A percentile compares a stretch with the other conserved stretches of the same genome.
Conservation (phyloP, 2,113 vertebrate species). For the Notarius quadriscutis region DNA sequence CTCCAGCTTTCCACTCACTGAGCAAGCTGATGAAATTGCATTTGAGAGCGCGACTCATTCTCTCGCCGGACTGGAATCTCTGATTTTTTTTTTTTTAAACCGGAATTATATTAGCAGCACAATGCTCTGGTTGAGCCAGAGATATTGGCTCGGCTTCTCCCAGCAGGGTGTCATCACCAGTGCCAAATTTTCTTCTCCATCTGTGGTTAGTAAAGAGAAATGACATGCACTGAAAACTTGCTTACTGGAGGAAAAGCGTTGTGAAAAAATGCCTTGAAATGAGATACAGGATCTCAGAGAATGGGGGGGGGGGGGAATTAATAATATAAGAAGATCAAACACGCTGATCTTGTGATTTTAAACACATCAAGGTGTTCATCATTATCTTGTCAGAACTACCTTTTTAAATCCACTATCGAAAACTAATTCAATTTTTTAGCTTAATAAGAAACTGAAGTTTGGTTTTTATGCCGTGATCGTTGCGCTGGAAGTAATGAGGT, state of each 20-base stretch:
- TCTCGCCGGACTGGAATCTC: conserved; percentile 7
- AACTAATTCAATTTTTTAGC: not conserved
- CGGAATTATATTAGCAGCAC: conserved; percentile 53
- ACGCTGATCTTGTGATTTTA: not conserved
- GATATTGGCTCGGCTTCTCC: conserved; percentile 64
- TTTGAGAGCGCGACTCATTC: conserved; percentile 33
- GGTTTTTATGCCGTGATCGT: not conserved
- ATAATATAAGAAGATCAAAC: not conserved
- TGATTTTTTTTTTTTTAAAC: conserved; percentile 55
- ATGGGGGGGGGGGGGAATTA: not conserved
- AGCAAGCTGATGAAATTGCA: conserved; percentile 63
- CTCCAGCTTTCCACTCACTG: conserved; percentile 60
- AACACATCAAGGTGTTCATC: not conserved
- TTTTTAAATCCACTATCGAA: not conserved
- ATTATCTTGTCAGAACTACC: not conserved
- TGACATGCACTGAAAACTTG: not conserved
- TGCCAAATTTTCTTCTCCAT: conserved; percentile 18
- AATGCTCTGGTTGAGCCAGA: conserved; percentile 58
- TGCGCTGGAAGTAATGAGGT: conserved; percentile 15
- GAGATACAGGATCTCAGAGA: not conserved
- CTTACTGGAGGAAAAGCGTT: not conserved
- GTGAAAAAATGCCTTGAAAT: too few species aligned
- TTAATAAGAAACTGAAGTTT: not conserved
- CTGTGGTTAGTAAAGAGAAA: conserved; percentile 21
- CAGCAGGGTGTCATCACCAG: conserved; percentile 24